Conservation (phyloP, 2,113 vertebrate species). For the Hassar affinis region DNA sequence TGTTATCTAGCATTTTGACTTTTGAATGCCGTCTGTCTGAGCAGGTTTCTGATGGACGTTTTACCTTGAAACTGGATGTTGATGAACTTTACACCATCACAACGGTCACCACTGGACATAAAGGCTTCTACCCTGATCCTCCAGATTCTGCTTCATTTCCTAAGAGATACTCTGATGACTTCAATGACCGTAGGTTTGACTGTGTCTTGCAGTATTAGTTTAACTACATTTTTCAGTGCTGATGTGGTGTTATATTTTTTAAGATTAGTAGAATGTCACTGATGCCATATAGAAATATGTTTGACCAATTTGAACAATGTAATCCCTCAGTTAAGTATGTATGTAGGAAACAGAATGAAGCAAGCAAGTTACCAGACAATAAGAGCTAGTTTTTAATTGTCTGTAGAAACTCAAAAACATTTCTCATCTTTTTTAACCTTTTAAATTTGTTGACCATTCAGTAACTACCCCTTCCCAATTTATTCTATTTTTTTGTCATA, state of each 20-base stretch:
- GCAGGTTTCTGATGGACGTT: slow-evolving; percentile 69
- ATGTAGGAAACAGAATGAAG: background rate
- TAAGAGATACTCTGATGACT: slow-evolving; percentile 81
- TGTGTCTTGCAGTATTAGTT: background rate
- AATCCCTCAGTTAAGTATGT: background rate
- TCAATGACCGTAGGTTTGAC: slow-evolving; percentile 78
- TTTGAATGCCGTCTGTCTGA: background rate
- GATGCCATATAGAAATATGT: background rate
- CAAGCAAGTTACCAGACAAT: background rate
- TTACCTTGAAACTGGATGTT: slow-evolving; percentile 76
- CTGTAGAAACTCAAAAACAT: background rate
- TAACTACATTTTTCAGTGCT: background rate
- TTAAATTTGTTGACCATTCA: too few relatives aligned
- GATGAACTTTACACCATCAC: slow-evolving; percentile 92
- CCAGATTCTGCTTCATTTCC: slow-evolving; percentile 84
- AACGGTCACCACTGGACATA: slow-evolving; percentile 79
- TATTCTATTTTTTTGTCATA: too few relatives aligned
- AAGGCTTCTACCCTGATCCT: slow-evolving; percentile 70
- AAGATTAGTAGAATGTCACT: background rate
- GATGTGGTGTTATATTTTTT: background rate
- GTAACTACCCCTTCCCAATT: too few relatives aligned
- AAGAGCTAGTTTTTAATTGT: background rate
- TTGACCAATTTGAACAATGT: background rate
- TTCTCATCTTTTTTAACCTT: background rate
- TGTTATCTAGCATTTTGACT: background rate